These are phyloP conservation scores for Oophaga sylvatica DNA, from an alignment of 2,797 vertebrate species.

Conservation along the genomic window DNA sequence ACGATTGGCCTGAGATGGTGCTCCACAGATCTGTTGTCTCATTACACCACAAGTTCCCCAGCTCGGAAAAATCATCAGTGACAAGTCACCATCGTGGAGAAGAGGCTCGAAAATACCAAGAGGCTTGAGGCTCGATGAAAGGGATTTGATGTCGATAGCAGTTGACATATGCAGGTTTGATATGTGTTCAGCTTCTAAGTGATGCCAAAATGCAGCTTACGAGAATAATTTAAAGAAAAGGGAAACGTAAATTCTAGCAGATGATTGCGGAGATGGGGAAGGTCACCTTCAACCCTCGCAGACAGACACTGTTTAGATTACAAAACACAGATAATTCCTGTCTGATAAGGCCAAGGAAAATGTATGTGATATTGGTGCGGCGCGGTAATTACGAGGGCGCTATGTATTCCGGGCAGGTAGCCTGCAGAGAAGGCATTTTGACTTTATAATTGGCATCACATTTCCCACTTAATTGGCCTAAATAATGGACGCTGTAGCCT, in stretches of 20 bases:
- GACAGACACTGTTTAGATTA: conserved; percentile 61
- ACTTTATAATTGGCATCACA: conserved; percentile 1
- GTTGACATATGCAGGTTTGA: conserved; percentile 78
- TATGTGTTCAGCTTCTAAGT: conserved; percentile 77
- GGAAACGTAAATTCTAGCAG: conserved; percentile 69
- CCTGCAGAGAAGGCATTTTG: background rate
- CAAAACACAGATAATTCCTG: conserved; percentile 30
- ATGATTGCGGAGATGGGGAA: conserved; percentile 77
- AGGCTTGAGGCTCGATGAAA: conserved; percentile 72
- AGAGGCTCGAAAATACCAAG: conserved; percentile 68
- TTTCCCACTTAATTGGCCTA: conserved; percentile 24
- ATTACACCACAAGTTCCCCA: conserved; percentile 75
- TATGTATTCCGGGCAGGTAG: conserved; percentile 5
- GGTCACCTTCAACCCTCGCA: conserved; percentile 80
- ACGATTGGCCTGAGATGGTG: conserved; percentile 67
- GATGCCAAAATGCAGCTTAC: conserved; percentile 72
- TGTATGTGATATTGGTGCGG: background rate
- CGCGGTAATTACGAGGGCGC: conserved; percentile 14
- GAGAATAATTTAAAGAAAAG: conserved; percentile 71
- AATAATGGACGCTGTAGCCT: background rate
- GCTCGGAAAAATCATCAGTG: conserved; percentile 80
- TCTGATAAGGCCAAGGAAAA: conserved; percentile 31
- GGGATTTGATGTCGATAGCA: conserved; percentile 79
- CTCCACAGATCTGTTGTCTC: conserved; percentile 73
- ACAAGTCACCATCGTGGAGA: conserved; percentile 81